phyloP scores from a whole-genome alignment of 92 coral and sea anemone genomes.

The Muricea muricata region DNA sequence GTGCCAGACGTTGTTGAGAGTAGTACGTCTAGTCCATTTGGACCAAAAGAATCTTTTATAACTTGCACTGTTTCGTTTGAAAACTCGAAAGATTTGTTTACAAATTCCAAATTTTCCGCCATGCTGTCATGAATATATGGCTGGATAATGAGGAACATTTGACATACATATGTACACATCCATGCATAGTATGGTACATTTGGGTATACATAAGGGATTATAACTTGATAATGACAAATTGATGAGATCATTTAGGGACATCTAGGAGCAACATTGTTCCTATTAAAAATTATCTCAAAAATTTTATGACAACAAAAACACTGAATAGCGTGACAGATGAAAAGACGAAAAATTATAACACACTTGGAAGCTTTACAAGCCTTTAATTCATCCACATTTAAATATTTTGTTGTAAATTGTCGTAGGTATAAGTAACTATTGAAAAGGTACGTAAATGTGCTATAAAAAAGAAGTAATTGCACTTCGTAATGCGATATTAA shows the following conservation, averaged over 20 bases:
- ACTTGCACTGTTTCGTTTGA: conserved; percentile 70
- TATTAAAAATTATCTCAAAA: background rate
- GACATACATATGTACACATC: background rate
- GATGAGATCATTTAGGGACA: no score
- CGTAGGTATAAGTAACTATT: background rate
- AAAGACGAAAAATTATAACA: background rate
- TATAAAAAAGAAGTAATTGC: background rate
- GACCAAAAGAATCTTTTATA: conserved; percentile 87
- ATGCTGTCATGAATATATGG: conserved; percentile 59
- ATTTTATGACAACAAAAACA: background rate
- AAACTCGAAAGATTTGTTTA: conserved; percentile 57
- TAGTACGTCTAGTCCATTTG: conserved; percentile 90
- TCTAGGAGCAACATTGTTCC: background rate
- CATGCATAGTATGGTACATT: background rate
- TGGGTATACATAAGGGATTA: no score
- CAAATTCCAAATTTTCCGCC: conserved; percentile 67
- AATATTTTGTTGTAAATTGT: background rate
- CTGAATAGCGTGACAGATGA: background rate
- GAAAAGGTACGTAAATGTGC: background rate
- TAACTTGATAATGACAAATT: no score
- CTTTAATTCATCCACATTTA: background rate
- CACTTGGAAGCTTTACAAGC: background rate
- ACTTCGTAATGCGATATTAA: background rate
- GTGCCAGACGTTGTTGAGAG: conserved; percentile 85
- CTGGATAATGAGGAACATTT: conserved; percentile 33